Base-by-base conservation (phyloP, 2,888 invertebrate species). In the Argyra leucocephala region DNA sequence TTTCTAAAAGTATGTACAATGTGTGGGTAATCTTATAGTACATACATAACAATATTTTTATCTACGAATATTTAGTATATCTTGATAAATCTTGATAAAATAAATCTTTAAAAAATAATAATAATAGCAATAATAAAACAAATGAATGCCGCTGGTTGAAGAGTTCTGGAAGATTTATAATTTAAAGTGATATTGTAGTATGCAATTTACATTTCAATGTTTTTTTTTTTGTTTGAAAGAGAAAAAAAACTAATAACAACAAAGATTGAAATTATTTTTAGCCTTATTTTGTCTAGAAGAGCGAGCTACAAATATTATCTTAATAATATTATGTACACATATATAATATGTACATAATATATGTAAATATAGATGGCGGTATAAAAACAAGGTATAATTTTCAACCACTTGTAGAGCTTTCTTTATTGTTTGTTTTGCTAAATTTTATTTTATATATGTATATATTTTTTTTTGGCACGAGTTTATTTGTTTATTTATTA, bases 391-490 rank as follows among this genome's bases (percentile, higher is more conserved):
- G 48, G 48, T 48, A 48, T 48, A 48, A 48, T 48, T 48, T 48
- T 15, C n/a, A 48, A 48, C 48, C 48, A 48, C 48, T 48, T 48
- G 48, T 48, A 48, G 48, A 48, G 15, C 15, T 48, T 48, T 48
- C 48, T 18, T 15, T 48, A 48, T 48, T 48, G 2, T 48, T 9
- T 18, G 18, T 48, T 48, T 48, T 18, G 12, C 5, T 2, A 15
- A 12, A 18, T 48, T 48, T 48, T 48, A 5, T 48, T 48, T 48
- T 48, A 18, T n/a, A 48, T n/a, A n/a, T n/a, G n/a, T n/a, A n/a
- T n/a, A n/a, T n/a, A n/a, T n/a, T n/a, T n/a, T 48, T n/a, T 15
- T 48, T 48, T 48, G 48, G 48, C 48, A 48, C 48, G 48, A 48
- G 48, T 48, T 48, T 48, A 48, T 48, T 48, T 48, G 12, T 37